phyloP scores from a whole-genome alignment of 2,797 vertebrate genomes.

The Paratrypauchen microcephalus region DNA sequence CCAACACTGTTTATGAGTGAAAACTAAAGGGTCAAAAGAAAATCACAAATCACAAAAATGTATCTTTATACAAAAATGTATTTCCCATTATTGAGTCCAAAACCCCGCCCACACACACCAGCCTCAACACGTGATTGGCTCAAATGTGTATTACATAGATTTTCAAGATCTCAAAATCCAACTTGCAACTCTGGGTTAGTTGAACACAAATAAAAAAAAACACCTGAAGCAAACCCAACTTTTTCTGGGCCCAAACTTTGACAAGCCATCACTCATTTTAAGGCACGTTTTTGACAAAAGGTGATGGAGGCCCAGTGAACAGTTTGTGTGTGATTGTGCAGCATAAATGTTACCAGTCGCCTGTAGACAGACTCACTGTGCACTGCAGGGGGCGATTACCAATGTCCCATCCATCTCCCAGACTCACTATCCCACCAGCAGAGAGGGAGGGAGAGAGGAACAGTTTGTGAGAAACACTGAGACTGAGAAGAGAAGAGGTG shows the following conservation, averaged over 20 bases:
- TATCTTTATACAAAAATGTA: too few species aligned
- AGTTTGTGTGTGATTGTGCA: constrained; percentile 39
- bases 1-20: too few species aligned
- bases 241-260: not conserved
- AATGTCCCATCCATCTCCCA: constrained; percentile 61
- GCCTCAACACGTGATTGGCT: not conserved
- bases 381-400: constrained; percentile 71
- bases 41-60: too few species aligned
- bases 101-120: too few species aligned
- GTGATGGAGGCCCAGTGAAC: not conserved
- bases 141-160: not conserved
- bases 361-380: constrained; percentile 67
- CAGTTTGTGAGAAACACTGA: not conserved
- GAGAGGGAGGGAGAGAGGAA: not conserved
- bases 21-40: too few species aligned
- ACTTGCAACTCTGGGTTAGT: not conserved
- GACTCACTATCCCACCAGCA: constrained; percentile 29
- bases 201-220: not conserved
- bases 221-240: not conserved
- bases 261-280: not conserved
- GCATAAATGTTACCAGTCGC: constrained; percentile 68
- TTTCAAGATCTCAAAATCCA: not conserved
- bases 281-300: not conserved
- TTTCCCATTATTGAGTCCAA: too few species aligned
- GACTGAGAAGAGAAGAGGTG: not conserved